phyloP scores from a whole-genome alignment of 2,888 invertebrate species.

The Phanerotoma sp. region DNA sequence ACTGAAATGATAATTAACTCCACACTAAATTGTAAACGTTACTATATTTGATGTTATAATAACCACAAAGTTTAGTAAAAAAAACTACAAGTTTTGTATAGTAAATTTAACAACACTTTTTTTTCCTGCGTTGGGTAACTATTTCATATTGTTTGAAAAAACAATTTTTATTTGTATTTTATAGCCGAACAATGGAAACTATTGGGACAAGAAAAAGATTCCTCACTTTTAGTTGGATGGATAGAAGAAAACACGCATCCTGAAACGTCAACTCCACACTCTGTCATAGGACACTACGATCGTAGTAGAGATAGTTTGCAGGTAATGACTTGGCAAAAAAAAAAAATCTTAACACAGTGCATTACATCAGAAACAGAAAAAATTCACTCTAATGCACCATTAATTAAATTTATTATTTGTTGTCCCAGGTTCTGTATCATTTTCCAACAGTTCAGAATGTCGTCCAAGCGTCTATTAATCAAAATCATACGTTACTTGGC shows the following conservation, averaged over 20 bases:
- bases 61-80: no score
- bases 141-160: not conserved
- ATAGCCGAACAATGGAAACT: constrained; percentile 75
- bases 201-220: constrained; percentile 79
- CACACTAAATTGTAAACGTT: no score
- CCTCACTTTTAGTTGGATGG: constrained; percentile 73
- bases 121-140: no score
- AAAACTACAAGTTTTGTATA: no score
- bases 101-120: no score
- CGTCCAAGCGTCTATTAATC: constrained; percentile 79
- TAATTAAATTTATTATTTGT: constrained; percentile 13
- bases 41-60: no score
- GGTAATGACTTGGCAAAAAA: no score
- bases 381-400: not conserved
- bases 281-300: constrained; percentile 53
- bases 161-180: not conserved
- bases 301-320: constrained; percentile 45
- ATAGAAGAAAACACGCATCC: constrained; percentile 46
- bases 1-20: no score
- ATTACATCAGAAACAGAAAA: no score
- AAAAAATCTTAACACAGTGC: no score
- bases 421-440: constrained; percentile 61
- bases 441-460: constrained; percentile 68
- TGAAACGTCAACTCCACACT: constrained; percentile 35
- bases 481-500: constrained; percentile 66